These are phyloP conservation scores for Agriotes lineatus DNA, from an alignment of 2,888 invertebrate species.

Conservation along the genomic window DNA sequence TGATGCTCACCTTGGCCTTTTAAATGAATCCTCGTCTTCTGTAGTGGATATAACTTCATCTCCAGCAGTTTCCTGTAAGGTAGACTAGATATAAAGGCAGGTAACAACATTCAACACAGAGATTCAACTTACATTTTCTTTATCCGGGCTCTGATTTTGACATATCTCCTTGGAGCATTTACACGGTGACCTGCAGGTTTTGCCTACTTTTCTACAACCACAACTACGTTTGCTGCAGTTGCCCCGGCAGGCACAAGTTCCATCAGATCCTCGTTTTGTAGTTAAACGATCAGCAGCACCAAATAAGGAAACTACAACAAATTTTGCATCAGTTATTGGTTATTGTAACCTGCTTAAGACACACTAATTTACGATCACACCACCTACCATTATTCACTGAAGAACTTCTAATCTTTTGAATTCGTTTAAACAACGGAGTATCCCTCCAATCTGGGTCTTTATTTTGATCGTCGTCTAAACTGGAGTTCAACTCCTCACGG, in stretches of 20 bases:
- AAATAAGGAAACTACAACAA: too few species aligned
- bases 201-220: slow-evolving; percentile 69
- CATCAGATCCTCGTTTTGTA: slow-evolving; percentile 71
- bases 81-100: too few species aligned
- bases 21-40: slow-evolving; percentile 34
- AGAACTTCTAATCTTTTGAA: slow-evolving; percentile 33
- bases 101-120: too few species aligned
- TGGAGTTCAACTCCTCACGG: not conserved
- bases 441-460: slow-evolving; percentile 79
- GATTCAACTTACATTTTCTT: slow-evolving; percentile 20
- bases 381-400: slow-evolving; percentile 13
- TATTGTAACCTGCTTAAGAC: too few species aligned
- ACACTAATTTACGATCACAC: too few species aligned
- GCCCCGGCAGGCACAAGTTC: slow-evolving; percentile 73
- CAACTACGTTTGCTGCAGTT: slow-evolving; percentile 72
- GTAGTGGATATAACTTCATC: not conserved
- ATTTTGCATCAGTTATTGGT: too few species aligned
- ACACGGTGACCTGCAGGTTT: not conserved
- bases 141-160: not conserved
- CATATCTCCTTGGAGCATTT: slow-evolving; percentile 1
- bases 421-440: slow-evolving; percentile 72
- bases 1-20: slow-evolving; percentile 42
- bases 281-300: slow-evolving; percentile 7
- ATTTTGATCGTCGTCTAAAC: slow-evolving; percentile 60
- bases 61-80: slow-evolving; percentile 11